A percentile compares a stretch with the other conserved stretches of the same genome.
Conservation (phyloP, 1,140 invertebrate genomes). For the Zeugodacus cucurbitae region DNA sequence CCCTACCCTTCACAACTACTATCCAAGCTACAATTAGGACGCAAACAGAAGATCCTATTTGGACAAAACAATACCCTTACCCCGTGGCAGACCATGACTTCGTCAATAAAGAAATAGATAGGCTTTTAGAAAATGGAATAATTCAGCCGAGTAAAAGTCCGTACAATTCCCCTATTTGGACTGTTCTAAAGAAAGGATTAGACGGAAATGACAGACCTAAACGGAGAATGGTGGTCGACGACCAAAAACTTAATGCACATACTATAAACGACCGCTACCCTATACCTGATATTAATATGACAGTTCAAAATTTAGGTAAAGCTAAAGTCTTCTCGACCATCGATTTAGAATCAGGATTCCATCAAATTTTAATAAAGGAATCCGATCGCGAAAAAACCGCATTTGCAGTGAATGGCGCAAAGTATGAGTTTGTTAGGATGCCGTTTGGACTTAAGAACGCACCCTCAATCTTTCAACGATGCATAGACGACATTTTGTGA, state of each 20-base stretch:
- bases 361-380: not conserved
- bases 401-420: too few relatives aligned
- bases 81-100: not conserved
- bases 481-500: too few relatives aligned
- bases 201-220: not conserved
- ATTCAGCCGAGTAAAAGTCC: constrained; percentile 31
- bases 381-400: too few relatives aligned
- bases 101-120: not conserved
- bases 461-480: too few relatives aligned
- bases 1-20: too few relatives aligned
- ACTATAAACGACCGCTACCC: constrained; percentile 8
- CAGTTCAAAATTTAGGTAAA: constrained; percentile 33
- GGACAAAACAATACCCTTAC: not conserved
- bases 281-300: constrained; percentile 30
- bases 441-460: too few relatives aligned
- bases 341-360: not conserved
- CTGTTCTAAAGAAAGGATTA: constrained; percentile 42
- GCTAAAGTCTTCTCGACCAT: not conserved
- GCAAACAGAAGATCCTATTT: not conserved
- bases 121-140: not conserved
- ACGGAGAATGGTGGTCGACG: constrained; percentile 30
- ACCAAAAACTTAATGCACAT: constrained; percentile 19
- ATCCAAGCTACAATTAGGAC: not conserved
- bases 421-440: too few relatives aligned
- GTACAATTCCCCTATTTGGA: constrained; percentile 42